Conservation (phyloP, 1,140 invertebrate genomes). For the Bombus impatiens region DNA sequence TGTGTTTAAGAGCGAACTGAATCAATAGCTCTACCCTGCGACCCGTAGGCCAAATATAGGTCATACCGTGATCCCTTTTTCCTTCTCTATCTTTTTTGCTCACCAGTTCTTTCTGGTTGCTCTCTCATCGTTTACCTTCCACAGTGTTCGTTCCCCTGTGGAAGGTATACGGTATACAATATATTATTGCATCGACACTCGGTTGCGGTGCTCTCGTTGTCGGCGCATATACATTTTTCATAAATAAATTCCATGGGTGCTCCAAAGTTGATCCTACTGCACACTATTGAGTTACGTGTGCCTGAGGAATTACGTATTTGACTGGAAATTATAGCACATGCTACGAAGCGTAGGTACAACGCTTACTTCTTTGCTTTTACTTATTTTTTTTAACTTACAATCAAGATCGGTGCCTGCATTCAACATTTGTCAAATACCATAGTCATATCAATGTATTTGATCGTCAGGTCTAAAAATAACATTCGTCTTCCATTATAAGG, state of each 20-base stretch:
- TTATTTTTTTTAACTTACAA: neutral
- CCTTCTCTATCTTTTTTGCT: constrained; percentile 33
- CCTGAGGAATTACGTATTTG: constrained; percentile 36
- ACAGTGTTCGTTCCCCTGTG: constrained; percentile 30
- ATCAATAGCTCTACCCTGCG: constrained; percentile 78
- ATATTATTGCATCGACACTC: constrained; percentile 55
- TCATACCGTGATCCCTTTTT: constrained; percentile 74
- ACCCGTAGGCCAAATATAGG: constrained; percentile 76
- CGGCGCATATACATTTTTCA: constrained; percentile 62
- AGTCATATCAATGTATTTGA: neutral
- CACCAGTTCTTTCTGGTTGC: neutral
- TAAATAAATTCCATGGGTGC: constrained; percentile 68
- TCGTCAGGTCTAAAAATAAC: neutral
- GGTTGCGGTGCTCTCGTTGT: constrained; percentile 22
- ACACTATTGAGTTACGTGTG: neutral
- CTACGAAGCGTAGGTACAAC: neutral
- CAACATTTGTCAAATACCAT: neutral
- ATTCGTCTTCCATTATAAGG: neutral
- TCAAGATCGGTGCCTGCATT: neutral
- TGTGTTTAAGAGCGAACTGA: constrained; percentile 79
- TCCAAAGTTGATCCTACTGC: constrained; percentile 18
- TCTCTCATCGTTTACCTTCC: neutral
- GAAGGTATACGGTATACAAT: constrained; percentile 38
- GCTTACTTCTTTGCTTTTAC: neutral
- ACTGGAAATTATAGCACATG: neutral